These are phyloP conservation scores for Drosophila antonietae DNA, from an alignment of 2,888 invertebrate genomes.

Conservation along the genomic window DNA sequence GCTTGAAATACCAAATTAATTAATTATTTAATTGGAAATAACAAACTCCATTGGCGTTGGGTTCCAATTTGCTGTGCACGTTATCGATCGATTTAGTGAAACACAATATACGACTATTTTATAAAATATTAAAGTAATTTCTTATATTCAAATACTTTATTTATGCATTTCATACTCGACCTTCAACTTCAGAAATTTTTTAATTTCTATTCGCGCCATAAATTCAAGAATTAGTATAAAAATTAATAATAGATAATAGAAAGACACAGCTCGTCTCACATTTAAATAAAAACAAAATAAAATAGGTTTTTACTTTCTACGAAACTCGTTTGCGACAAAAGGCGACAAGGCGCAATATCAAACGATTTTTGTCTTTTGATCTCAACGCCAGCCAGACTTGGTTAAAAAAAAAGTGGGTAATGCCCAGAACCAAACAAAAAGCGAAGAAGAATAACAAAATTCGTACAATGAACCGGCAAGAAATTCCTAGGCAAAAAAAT, in stretches of 20 bases:
- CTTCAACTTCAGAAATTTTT: not conserved
- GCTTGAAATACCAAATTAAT: no score
- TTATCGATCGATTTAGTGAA: no score
- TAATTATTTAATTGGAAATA: no score
- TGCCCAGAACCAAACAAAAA: conserved; percentile 54
- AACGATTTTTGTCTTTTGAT: conserved; percentile 56
- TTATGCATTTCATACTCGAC: not conserved
- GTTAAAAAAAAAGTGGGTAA: conserved; percentile 11
- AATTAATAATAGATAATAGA: conserved; percentile 39
- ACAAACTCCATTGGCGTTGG: no score
- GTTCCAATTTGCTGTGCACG: no score
- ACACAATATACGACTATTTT: no score
- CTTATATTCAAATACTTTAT: not conserved
- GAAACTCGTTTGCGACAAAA: conserved; percentile 60
- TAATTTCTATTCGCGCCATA: not conserved
- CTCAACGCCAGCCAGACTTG: conserved; percentile 35
- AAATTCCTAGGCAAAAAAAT: conserved; percentile 35
- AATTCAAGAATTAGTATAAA: conserved; percentile 15
- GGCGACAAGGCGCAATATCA: conserved; percentile 62
- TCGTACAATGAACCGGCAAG: conserved; percentile 63
- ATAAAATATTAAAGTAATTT: not conserved
- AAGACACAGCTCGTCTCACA: conserved; percentile 14
- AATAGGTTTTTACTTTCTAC: conserved; percentile 66
- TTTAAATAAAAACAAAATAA: not conserved
- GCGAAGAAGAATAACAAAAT: conserved; percentile 30